Conservation (phyloP, 2,888 invertebrate species). For the Apotomis capreana region DNA sequence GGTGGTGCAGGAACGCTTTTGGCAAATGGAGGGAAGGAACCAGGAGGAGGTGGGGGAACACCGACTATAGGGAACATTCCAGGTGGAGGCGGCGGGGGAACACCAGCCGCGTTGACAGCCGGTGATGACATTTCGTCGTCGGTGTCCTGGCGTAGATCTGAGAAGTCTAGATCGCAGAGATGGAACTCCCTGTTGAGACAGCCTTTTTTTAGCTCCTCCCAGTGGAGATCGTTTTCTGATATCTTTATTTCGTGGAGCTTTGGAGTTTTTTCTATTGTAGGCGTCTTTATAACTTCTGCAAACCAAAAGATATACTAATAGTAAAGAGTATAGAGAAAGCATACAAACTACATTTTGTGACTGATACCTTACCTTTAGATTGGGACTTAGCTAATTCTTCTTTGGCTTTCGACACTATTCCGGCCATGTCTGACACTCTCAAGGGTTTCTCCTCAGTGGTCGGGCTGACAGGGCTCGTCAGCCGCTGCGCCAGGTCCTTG, state of each 20-base stretch:
- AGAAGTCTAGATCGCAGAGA: constrained; percentile 98
- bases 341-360: no score
- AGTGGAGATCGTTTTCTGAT: constrained; percentile 96
- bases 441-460: constrained; percentile 85
- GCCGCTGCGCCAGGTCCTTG: constrained; percentile 93
- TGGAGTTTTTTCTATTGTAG: constrained; percentile 86
- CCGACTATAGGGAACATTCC: constrained; percentile 82
- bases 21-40: constrained; percentile 74
- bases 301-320: constrained; percentile 43
- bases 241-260: constrained; percentile 89
- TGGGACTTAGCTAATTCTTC: constrained; percentile 94
- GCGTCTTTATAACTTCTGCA: constrained; percentile 87
- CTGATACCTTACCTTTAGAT: constrained; percentile 84
- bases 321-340: no score
- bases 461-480: constrained; percentile 86
- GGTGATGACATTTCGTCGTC: constrained; percentile 91
- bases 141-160: constrained; percentile 94
- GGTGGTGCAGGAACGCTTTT: constrained; percentile 70
- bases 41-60: constrained; percentile 80
- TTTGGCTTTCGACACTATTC: constrained; percentile 96
- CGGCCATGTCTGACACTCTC: constrained; percentile 92
- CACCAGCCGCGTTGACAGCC: constrained; percentile 85
- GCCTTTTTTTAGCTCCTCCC: constrained; percentile 93
- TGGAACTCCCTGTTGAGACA: constrained; percentile 89
- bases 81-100: constrained; percentile 92